These are phyloP conservation scores for Trinectes maculatus DNA, from an alignment of 2,113 vertebrate species.

Conservation along the genomic window DNA sequence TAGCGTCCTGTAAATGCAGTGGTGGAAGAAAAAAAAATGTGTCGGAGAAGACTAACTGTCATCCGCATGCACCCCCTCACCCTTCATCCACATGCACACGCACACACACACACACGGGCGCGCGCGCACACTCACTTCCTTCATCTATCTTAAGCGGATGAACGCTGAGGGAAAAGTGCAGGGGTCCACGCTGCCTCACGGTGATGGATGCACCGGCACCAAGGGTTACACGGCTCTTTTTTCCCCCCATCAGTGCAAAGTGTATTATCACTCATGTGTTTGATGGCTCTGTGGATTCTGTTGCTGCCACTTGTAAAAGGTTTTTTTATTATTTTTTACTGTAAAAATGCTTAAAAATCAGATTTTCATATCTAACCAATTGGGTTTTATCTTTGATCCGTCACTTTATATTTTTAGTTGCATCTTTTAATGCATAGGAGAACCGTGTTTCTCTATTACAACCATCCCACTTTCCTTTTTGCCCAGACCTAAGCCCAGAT, in stretches of 20 bases:
- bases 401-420: background rate
- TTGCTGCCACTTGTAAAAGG: background rate
- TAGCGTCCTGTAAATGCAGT: slow-evolving; percentile 38
- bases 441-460: background rate
- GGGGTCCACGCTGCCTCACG: slow-evolving; percentile 54
- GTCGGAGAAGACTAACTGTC: slow-evolving; percentile 17
- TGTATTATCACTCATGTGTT: background rate
- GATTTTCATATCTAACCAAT: too few relatives aligned
- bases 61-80: background rate
- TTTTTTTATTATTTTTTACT: background rate
- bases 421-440: background rate
- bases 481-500: background rate
- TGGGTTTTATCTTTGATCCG: background rate
- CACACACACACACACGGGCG: background rate
- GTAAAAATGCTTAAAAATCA: background rate
- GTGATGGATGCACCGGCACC: slow-evolving; percentile 40
- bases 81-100: background rate
- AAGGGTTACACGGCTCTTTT: slow-evolving; percentile 28
- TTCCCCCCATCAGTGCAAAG: background rate
- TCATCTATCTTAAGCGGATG: slow-evolving; percentile 32
- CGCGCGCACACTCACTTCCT: slow-evolving; percentile 9
- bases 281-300: background rate
- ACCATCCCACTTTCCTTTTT: background rate
- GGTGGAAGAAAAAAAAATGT: slow-evolving; percentile 6
- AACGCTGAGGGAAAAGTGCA: slow-evolving; percentile 15